Conservation (phyloP, 2,113 vertebrate species). For the Maccullochella peelii region DNA sequence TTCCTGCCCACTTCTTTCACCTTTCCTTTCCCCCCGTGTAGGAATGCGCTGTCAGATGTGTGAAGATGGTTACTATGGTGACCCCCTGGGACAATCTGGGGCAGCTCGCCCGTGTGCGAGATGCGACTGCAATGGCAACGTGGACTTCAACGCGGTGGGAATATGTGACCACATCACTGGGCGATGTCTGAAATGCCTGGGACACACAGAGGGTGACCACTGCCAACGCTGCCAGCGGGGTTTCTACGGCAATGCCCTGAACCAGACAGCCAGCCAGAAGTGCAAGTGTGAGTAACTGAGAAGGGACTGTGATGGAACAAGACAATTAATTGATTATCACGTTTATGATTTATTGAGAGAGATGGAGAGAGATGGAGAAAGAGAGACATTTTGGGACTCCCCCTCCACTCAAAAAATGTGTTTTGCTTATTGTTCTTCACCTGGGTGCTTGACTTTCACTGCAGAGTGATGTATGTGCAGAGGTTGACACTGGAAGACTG, state of each 20-base stretch:
- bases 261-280: slow-evolving; percentile 68
- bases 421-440: too few relatives aligned
- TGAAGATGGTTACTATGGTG: slow-evolving; percentile 92
- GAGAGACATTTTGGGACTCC: too few relatives aligned
- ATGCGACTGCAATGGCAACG: slow-evolving; percentile 90
- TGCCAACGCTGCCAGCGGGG: slow-evolving; percentile 87
- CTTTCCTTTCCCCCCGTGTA: slow-evolving; percentile 59
- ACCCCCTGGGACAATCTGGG: slow-evolving; percentile 88
- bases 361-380: too few relatives aligned
- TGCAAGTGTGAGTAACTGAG: slow-evolving; percentile 86
- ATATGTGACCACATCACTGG: slow-evolving; percentile 89
- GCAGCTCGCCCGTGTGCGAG: slow-evolving; percentile 78
- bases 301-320: not conserved
- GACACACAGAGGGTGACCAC: slow-evolving; percentile 86
- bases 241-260: slow-evolving; percentile 88
- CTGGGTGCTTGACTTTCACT: too few relatives aligned
- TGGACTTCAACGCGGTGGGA: slow-evolving; percentile 90
- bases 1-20: slow-evolving; percentile 17
- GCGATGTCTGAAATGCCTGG: slow-evolving; percentile 89
- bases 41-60: slow-evolving; percentile 92
- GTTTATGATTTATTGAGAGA: not conserved
- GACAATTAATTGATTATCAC: not conserved
- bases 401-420: too few relatives aligned
- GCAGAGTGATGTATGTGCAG: too few relatives aligned
- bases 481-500: too few relatives aligned